phyloP scores from a whole-genome alignment of 2,113 vertebrate species.

The Caranx ignobilis region DNA sequence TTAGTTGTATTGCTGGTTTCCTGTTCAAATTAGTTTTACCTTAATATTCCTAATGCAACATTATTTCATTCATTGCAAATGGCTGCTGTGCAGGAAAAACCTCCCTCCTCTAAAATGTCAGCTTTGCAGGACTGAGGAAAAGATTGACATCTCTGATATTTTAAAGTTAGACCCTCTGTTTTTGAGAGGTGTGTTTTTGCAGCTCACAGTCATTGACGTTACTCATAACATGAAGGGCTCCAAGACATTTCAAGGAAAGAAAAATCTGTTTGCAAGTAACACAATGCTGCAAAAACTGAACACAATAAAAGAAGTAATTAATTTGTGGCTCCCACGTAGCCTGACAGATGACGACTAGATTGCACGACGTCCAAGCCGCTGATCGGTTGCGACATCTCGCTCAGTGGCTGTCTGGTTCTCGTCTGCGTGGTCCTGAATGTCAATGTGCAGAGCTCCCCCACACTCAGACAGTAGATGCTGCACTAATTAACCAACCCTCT shows the following conservation, averaged over 20 bases:
- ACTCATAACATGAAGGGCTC: constrained; percentile 26
- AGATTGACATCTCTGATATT: constrained; percentile 62
- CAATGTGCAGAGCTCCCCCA: constrained; percentile 64
- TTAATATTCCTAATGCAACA: constrained; percentile 8
- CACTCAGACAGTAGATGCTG: constrained; percentile 70
- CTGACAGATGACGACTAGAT: constrained; percentile 47
- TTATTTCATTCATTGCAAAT: constrained; percentile 25
- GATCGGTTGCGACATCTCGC: constrained; percentile 48
- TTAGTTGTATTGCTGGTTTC: not conserved
- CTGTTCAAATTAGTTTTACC: not conserved
- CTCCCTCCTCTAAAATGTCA: constrained; percentile 45
- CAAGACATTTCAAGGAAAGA: constrained; percentile 1
- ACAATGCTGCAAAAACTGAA: not conserved
- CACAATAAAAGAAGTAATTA: constrained; percentile 31
- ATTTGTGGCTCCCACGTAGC: constrained; percentile 19
- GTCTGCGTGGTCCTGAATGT: constrained; percentile 71
- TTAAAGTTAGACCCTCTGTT: constrained; percentile 32
- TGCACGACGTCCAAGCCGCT: constrained; percentile 17
- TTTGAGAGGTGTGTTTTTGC: constrained; percentile 24
- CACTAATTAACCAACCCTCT: constrained; percentile 78
- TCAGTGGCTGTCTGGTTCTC: constrained; percentile 67
- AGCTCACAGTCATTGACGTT: constrained; percentile 15
- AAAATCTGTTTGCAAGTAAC: constrained; percentile 6
- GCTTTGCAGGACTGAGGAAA: constrained; percentile 26
- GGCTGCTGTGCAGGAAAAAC: not conserved